Evolutionary conservation across 2,797 vertebrate genomes (phyloP).

Genomic region (Pantherophis alleghaniensis): DNA sequence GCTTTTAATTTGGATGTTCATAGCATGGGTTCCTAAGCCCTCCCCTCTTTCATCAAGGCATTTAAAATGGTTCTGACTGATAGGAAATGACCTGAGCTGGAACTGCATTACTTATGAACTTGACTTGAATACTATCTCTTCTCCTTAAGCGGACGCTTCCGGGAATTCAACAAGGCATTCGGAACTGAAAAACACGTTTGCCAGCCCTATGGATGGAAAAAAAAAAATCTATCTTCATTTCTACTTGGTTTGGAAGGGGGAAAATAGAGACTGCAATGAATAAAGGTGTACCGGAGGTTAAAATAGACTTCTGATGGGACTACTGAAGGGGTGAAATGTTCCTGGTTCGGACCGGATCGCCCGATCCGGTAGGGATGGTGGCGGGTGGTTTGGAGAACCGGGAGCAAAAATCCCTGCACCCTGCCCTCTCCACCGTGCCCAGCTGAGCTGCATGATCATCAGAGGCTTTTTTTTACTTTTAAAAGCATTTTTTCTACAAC

Average conservation of each 20-base stretch:
- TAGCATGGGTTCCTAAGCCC: conserved; percentile 68
- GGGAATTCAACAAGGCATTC: fast-evolving
- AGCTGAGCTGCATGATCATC: no score
- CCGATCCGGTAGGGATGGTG: no score
- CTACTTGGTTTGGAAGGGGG: neutral
- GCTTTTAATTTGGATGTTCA: conserved; percentile 78
- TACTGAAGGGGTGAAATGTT: no score
- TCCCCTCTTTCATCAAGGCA: conserved; percentile 45
- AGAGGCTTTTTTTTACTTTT: no score
- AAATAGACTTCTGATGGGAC: neutral
- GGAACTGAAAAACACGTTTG: fast-evolving
- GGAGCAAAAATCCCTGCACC: no score
- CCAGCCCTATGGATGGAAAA: neutral
- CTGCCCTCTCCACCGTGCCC: no score
- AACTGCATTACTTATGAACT: conserved; percentile 64
- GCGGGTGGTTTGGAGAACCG: no score
- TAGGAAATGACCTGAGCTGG: conserved; percentile 73
- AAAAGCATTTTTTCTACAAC: no score
- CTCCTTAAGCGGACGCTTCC: neutral
- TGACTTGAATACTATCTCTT: conserved; percentile 26
- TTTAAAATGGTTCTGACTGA: conserved; percentile 75
- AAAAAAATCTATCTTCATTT: neutral
- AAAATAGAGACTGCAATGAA: neutral
- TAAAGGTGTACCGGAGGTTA: neutral
- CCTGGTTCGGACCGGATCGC: no score